phyloP scores from a whole-genome alignment of 2,888 invertebrate species.

The Heterodera filipjevi region DNA sequence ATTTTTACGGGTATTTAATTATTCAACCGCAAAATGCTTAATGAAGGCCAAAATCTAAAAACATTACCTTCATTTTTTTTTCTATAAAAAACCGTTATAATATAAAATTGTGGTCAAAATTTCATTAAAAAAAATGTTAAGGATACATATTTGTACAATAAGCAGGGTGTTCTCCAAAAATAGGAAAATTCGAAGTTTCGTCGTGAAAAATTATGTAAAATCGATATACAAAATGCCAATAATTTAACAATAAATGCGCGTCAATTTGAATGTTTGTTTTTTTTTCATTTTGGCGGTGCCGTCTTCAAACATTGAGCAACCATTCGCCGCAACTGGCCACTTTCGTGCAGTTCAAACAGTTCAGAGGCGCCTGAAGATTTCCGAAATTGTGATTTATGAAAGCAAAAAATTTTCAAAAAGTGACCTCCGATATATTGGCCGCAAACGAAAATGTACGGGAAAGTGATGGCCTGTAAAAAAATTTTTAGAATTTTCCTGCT shows the following conservation, averaged over 20 bases:
- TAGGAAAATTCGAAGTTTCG: background rate
- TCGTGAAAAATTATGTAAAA: background rate
- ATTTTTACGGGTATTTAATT: slow-evolving; percentile 20
- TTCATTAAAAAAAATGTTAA: too few relatives aligned
- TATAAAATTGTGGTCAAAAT: too few relatives aligned
- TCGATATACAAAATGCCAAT: background rate
- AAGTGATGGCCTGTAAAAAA: slow-evolving; percentile 50
- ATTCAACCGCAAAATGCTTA: too few relatives aligned
- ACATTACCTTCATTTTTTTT: too few relatives aligned
- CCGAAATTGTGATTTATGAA: too few relatives aligned
- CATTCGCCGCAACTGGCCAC: slow-evolving; percentile 57
- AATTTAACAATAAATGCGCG: slow-evolving; percentile 6
- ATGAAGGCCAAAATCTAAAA: too few relatives aligned
- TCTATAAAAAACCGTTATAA: too few relatives aligned
- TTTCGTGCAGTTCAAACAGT: slow-evolving; percentile 59
- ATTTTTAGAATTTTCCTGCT: slow-evolving; percentile 4
- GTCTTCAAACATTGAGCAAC: slow-evolving; percentile 38
- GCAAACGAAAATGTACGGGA: slow-evolving; percentile 64
- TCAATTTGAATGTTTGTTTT: background rate
- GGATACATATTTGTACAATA: too few relatives aligned
- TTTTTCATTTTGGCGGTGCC: slow-evolving; percentile 22
- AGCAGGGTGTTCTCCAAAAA: too few relatives aligned
- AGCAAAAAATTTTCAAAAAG: background rate
- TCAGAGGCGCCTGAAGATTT: slow-evolving; percentile 57
- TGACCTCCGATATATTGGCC: slow-evolving; percentile 62